Evolutionary conservation across 2,888 invertebrate genomes (phyloP).

Genomic region (Lithophane semibrunnea): DNA sequence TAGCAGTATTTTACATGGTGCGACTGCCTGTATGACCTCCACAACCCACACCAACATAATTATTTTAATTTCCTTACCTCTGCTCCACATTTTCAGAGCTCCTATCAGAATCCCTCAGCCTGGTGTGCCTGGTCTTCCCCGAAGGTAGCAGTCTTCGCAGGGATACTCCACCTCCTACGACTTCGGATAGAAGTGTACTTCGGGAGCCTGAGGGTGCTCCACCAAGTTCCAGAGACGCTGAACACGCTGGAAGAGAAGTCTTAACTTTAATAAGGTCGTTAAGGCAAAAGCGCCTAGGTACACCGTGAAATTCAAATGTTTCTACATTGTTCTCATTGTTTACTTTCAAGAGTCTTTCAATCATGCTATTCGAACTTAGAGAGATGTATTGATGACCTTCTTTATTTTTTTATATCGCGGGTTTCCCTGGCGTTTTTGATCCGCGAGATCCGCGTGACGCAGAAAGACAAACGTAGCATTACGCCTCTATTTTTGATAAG

Average conservation of each 20-base stretch:
- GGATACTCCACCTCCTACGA: conserved; percentile 91
- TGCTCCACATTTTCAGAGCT: conserved; percentile 79
- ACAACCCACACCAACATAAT: neutral
- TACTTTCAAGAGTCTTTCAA: too few relatives aligned
- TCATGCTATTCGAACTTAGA: too few relatives aligned
- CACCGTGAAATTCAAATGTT: neutral
- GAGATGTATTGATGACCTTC: neutral
- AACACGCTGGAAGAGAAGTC: conserved; percentile 77
- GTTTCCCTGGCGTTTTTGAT: too few relatives aligned
- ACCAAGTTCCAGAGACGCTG: conserved; percentile 87
- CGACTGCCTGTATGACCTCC: too few relatives aligned
- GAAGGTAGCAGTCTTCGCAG: conserved; percentile 83
- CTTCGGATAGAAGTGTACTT: conserved; percentile 95
- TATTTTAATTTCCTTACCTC: conserved; percentile 69
- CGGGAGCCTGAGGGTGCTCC: conserved; percentile 92
- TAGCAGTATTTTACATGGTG: too few relatives aligned
- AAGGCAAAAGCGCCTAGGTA: neutral
- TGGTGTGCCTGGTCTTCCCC: conserved; percentile 85
- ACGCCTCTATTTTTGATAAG: neutral
- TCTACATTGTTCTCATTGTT: too few relatives aligned
- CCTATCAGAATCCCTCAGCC: conserved; percentile 91
- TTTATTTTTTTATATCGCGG: too few relatives aligned
- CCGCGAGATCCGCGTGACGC: neutral
- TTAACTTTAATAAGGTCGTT: neutral
- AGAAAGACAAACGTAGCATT: neutral